A percentile compares a stretch with the other conserved stretches of the same genome.
These are phyloP conservation scores for Apotomis betuletana DNA, from an alignment of 2,888 invertebrate genomes.

Conservation along the genomic window DNA sequence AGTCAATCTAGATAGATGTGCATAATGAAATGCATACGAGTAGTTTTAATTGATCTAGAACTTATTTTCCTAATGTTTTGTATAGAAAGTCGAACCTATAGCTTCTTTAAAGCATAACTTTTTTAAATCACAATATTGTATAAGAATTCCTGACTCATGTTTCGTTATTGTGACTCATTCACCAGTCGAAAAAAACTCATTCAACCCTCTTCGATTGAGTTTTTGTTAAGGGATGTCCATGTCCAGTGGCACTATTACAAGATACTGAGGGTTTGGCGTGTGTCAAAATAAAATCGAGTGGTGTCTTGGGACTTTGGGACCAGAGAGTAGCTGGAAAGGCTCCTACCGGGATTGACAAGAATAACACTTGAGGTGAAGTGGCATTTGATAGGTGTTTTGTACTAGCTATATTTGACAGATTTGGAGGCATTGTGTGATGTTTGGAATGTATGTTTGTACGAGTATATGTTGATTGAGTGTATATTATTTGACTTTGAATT, in stretches of 20 bases:
- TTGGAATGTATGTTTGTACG: slow-evolving; percentile 16
- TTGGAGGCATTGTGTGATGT: slow-evolving; percentile 28
- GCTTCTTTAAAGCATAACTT: slow-evolving; percentile 8
- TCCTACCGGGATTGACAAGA: slow-evolving; percentile 59
- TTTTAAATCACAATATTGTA: slow-evolving; percentile 24
- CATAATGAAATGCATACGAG: no score
- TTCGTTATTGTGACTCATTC: slow-evolving; percentile 65
- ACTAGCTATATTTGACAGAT: slow-evolving; percentile 19
- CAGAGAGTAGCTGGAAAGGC: slow-evolving; percentile 57
- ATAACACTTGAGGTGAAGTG: slow-evolving; percentile 47
- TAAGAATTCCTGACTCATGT: slow-evolving; percentile 60
- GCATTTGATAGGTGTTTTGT: slow-evolving; percentile 48
- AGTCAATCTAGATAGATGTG: no score
- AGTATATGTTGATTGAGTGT: slow-evolving; percentile 23
- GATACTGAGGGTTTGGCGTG: slow-evolving; percentile 65
- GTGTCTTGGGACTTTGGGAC: slow-evolving; percentile 66
- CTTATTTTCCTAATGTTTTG: no score
- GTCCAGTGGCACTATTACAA: slow-evolving; percentile 55
- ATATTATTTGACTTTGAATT: slow-evolving; percentile 3
- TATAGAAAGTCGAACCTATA: background rate
- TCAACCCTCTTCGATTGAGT: slow-evolving; percentile 64
- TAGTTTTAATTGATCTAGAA: no score
- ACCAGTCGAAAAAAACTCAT: slow-evolving; percentile 54
- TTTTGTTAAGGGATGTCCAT: slow-evolving; percentile 55
- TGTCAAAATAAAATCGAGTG: slow-evolving; percentile 83